Evolutionary conservation across 2,797 vertebrate species (phyloP).

Genomic region (Sylvia borin): DNA sequence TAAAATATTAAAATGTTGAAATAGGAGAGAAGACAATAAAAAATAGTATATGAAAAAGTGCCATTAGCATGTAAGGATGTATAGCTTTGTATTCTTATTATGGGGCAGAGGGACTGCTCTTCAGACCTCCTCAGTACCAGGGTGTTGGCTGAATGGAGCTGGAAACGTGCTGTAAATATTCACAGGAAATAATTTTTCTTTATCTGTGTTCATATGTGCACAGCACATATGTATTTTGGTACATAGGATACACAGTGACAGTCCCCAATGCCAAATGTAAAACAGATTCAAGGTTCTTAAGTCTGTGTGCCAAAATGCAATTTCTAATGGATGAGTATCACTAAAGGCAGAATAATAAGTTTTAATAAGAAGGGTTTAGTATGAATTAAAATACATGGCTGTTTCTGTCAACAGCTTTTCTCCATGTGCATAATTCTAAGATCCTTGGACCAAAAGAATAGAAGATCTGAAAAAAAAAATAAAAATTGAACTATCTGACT

Average conservation of each 20-base stretch:
- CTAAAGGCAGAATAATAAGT: neutral
- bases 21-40: slow-evolving; percentile 78
- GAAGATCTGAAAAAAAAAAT: neutral
- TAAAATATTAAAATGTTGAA: slow-evolving; percentile 86
- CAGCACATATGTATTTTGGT: neutral
- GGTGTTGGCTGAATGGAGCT: neutral
- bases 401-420: neutral
- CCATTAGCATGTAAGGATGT: neutral
- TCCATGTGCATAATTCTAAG: neutral
- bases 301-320: neutral
- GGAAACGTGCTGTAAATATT: neutral
- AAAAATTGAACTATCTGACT: neutral
- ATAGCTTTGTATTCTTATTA: neutral
- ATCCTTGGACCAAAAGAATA: neutral
- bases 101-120: neutral
- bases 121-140: neutral
- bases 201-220: neutral
- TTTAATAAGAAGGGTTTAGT: neutral
- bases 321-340: neutral
- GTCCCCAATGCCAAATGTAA: neutral
- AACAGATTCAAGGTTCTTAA: neutral
- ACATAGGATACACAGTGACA: neutral
- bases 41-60: slow-evolving; percentile 41
- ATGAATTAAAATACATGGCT: neutral
- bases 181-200: neutral